These are phyloP conservation scores for Macroglossus sobrinus DNA, from an alignment of 2,113 vertebrate species.

Conservation along the genomic window DNA sequence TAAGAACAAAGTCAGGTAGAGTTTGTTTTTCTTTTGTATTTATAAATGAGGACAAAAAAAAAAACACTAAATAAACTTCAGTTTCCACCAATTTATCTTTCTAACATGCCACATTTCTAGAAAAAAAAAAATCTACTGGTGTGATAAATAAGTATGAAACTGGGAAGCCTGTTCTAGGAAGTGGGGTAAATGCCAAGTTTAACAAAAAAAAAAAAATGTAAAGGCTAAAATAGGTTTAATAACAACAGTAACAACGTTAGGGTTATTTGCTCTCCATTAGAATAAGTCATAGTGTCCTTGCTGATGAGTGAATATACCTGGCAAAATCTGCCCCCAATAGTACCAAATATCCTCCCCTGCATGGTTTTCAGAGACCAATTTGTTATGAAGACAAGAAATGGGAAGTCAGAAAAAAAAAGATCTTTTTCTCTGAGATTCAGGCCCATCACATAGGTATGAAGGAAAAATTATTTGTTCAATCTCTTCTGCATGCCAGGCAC, in stretches of 20 bases:
- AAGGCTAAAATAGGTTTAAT: not conserved
- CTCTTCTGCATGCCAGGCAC: not conserved
- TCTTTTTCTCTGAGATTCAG: not conserved
- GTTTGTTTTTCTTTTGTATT: not conserved
- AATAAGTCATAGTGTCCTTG: not conserved
- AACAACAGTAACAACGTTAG: not conserved
- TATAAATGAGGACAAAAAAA: not conserved
- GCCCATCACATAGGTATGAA: not conserved
- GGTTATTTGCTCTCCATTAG: not conserved
- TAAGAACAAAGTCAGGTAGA: not conserved
- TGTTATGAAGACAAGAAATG: not conserved
- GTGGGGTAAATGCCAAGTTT: not conserved
- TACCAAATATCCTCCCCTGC: not conserved
- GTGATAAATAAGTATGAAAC: not conserved
- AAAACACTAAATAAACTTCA: not conserved
- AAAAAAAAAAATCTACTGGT: conserved; percentile 4
- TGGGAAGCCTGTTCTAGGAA: not conserved
- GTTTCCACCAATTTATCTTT: conserved; percentile 24
- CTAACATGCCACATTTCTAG: not conserved
- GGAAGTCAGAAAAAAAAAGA: not conserved
- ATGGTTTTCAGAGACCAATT: not conserved
- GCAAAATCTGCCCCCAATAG: not conserved
- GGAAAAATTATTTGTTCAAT: not conserved
- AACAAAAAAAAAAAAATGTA: not conserved
- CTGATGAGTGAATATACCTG: not conserved